Conservation (phyloP, 2,888 invertebrate genomes). For the Gryllus longicercus region DNA sequence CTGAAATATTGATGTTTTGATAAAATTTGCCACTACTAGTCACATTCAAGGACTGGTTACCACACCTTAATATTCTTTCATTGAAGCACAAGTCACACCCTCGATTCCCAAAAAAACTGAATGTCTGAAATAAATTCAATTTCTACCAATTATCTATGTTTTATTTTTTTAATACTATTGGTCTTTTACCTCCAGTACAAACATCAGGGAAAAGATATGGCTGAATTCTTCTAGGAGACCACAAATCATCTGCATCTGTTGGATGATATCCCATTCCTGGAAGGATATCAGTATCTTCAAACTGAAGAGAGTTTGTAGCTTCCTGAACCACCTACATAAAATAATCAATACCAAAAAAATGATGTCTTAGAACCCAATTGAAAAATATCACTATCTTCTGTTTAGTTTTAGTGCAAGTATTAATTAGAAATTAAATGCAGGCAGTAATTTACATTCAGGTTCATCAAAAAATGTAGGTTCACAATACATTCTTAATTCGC, state of each 20-base stretch:
- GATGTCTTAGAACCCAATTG: neutral
- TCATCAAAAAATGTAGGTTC: neutral
- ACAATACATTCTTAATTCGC: neutral
- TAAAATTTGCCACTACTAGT: no score
- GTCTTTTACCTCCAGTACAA: slow-evolving; percentile 21
- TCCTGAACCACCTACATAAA: slow-evolving; percentile 53
- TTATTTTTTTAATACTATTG: no score
- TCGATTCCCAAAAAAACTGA: no score
- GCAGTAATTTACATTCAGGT: neutral
- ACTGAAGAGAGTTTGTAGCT: slow-evolving; percentile 39
- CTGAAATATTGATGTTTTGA: no score
- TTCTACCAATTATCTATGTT: no score
- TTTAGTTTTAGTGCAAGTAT: no score
- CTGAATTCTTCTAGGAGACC: slow-evolving; percentile 66
- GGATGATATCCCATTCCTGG: slow-evolving; percentile 26
- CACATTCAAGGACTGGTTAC: no score
- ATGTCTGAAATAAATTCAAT: no score
- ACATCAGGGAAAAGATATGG: slow-evolving; percentile 41
- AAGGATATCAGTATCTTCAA: slow-evolving; percentile 39
- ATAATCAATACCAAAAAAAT: no score
- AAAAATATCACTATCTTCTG: neutral
- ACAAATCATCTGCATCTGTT: slow-evolving; percentile 54
- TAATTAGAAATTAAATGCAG: neutral
- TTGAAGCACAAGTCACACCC: no score
- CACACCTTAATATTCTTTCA: no score